A percentile compares a stretch with the other conserved stretches of the same genome.
These are phyloP conservation scores for Perognathus longimembris DNA, from an alignment of 2,113 vertebrate species.

Conservation along the genomic window DNA sequence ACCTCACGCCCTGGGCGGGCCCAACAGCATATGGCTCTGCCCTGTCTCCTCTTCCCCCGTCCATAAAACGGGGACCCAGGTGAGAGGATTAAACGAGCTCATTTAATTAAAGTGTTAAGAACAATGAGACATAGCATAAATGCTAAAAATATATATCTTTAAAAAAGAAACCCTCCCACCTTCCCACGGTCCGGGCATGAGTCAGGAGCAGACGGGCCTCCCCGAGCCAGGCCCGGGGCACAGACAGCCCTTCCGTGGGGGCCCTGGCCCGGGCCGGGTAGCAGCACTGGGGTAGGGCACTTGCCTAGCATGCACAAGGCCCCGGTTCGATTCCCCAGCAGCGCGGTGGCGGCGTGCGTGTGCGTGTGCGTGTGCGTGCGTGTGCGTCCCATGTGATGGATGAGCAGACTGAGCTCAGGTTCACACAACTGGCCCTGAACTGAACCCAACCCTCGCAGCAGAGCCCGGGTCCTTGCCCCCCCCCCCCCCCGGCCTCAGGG, in stretches of 20 bases:
- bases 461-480: neutral
- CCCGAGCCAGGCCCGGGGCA: neutral
- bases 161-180: neutral
- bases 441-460: slow-evolving; percentile 50
- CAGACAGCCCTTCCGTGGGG: neutral
- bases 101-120: neutral
- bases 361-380: no score
- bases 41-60: neutral
- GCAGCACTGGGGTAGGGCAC: neutral
- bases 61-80: neutral
- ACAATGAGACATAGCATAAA: neutral
- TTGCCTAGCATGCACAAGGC: neutral
- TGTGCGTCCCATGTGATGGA: neutral
- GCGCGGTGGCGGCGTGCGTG: no score
- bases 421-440: neutral
- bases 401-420: neutral
- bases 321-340: neutral
- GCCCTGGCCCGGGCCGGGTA: neutral
- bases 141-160: neutral
- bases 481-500: slow-evolving; percentile 6
- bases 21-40: neutral
- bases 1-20: no score
- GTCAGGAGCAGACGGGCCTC: neutral
- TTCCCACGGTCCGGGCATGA: neutral
- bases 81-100: neutral